phyloP scores from a whole-genome alignment of 64 coral and sea anemone species.

The Pachyseris speciosa region DNA sequence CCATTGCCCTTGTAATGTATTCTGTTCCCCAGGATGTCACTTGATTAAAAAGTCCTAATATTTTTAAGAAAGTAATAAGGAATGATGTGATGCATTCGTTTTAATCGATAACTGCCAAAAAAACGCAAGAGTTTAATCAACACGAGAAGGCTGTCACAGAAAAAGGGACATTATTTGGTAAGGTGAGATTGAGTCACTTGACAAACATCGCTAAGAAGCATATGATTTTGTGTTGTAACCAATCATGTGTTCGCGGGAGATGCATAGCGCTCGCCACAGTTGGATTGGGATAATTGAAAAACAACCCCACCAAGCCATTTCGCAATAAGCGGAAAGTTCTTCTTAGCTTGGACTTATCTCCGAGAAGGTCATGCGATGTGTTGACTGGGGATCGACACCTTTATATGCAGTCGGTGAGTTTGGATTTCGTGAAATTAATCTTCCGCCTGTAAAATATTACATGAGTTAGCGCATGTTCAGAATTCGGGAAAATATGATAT shows the following conservation, averaged over 20 bases:
- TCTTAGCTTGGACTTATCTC: too few relatives aligned
- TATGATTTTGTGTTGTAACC: not conserved
- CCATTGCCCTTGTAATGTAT: not conserved
- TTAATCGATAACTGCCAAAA: not conserved
- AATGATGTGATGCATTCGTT: not conserved
- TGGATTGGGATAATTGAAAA: conserved; percentile 19
- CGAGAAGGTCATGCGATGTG: not conserved
- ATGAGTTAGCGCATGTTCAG: not conserved
- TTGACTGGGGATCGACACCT: not conserved
- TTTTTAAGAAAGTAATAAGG: not conserved
- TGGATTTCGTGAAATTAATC: not conserved
- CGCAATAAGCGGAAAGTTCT: too few relatives aligned
- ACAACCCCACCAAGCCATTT: too few relatives aligned
- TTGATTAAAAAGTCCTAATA: not conserved
- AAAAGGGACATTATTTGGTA: not conserved
- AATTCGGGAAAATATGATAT: not conserved
- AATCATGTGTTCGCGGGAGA: not conserved
- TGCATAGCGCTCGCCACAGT: not conserved
- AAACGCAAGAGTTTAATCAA: not conserved
- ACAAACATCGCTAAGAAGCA: conserved; percentile 3
- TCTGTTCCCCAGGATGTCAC: not conserved
- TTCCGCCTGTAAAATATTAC: not conserved
- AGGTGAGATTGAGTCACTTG: not conserved
- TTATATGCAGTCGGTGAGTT: not conserved
- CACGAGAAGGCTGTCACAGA: not conserved